Evolutionary conservation across 2,113 vertebrate genomes (phyloP).

Genomic region (Peromyscus maniculatus): DNA sequence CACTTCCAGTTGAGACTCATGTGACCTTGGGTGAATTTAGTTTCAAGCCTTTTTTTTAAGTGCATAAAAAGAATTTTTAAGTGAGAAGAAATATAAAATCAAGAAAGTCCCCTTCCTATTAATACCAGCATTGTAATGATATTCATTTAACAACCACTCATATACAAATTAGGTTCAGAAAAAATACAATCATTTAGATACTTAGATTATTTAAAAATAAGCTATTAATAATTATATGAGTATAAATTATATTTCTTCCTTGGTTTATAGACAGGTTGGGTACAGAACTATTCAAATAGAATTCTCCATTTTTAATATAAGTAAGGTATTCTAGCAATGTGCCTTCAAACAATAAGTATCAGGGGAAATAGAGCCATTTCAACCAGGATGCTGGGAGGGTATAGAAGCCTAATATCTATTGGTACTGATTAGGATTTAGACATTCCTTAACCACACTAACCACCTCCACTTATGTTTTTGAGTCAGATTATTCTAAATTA

Average conservation of each 20-base stretch:
- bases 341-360: neutral
- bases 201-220: neutral
- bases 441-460: neutral
- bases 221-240: neutral
- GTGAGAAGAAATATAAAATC: neutral
- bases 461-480: neutral
- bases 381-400: no score
- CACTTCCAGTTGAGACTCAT: neutral
- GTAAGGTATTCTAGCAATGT: neutral
- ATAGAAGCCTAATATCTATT: neutral
- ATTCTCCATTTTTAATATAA: neutral
- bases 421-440: neutral
- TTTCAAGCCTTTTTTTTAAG: neutral
- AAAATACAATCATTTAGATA: neutral
- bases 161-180: neutral
- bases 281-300: neutral
- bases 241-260: neutral
- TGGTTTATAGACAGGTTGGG: neutral
- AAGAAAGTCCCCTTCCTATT: neutral
- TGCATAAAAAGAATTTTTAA: neutral
- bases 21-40: neutral
- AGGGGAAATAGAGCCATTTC: neutral
- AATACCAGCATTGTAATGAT: neutral
- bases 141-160: neutral
- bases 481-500: neutral